Conservation (phyloP, 2,888 invertebrate species). For the Callinectes sapidus region DNA sequence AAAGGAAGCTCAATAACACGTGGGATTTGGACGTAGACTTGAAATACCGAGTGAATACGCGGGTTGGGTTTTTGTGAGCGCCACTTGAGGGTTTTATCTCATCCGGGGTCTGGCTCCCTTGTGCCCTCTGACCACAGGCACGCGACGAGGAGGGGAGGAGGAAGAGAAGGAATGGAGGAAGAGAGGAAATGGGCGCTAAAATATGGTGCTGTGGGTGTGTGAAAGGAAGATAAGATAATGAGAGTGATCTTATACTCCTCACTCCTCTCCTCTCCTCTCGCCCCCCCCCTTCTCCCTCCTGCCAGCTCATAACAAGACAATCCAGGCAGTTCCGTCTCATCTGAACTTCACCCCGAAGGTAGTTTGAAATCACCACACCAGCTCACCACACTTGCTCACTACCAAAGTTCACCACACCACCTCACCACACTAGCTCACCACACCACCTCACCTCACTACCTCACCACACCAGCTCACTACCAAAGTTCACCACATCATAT, state of each 20-base stretch:
- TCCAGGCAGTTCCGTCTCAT: neutral
- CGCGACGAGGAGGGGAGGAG: constrained; percentile 9
- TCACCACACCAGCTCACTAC: too few species aligned
- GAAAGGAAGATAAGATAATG: constrained; percentile 29
- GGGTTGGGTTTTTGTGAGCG: neutral
- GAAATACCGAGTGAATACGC: neutral
- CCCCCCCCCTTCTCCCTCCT: neutral
- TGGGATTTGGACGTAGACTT: neutral
- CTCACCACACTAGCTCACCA: too few species aligned
- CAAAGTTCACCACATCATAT: too few species aligned
- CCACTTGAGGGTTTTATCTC: constrained; percentile 22
- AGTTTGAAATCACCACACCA: neutral
- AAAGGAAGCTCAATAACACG: neutral
- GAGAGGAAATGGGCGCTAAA: constrained; percentile 27
- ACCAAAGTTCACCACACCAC: too few species aligned
- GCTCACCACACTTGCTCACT: neutral
- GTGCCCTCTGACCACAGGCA: constrained; percentile 28
- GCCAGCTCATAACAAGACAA: neutral
- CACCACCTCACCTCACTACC: too few species aligned
- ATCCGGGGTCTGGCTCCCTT: constrained; percentile 20
- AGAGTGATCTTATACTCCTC: neutral
- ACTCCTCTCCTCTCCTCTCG: neutral
- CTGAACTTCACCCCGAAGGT: too few species aligned
- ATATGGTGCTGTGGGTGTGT: neutral
- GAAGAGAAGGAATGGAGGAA: constrained; percentile 19